Evolutionary conservation across 2,888 invertebrate species (phyloP), one percentile per base, ranked within the genome.

Genomic region (Rhamphomyia laevipes): DNA sequence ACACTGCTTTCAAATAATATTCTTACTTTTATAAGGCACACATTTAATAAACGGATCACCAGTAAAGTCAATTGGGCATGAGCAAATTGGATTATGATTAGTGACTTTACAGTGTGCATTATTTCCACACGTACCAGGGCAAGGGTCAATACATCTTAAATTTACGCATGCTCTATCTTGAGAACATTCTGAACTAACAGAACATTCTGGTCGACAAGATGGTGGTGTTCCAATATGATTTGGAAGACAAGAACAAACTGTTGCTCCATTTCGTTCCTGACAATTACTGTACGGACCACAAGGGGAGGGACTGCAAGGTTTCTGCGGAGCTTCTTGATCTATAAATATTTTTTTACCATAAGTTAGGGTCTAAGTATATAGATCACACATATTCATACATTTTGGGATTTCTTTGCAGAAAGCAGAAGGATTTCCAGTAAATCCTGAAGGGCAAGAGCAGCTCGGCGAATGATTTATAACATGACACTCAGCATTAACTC

Each of bases 391-490:
- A 37, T 65, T 58, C 56, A 53, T 77, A 80, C 80, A 72, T 77
- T 77, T 68, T 54, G 73, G 73, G 56, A 70, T 67, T 57, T 67
- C 64, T 43, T 67, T 67, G 59, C 83, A 83, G 43, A 74, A 73
- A 52, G 74, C 70, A 23, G 76, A 74, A 45, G 89, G 86, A 71
- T 89, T 84, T 59, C 89, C 89, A 55, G 81, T 84, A 58, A 79
- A 86, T 31, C 86, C 86, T 16, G 82, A 78, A 31, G 82, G 71
- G 65, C 91, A 91, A 53, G 80, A 75, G 64, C 91, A 91, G 43
- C 83, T 79, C 18, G 90, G 89, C 9, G 83, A 80, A 61, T 91
- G 90, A 70, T 90, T 89, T 41, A 81, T 75, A 23, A 89, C 87
- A 51, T 77, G 77, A 61, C 91, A 91, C 56, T 82, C 81, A 1